Percentiles rank a stretch among this genome's conserved stretches.
Conservation (phyloP, 2,888 invertebrate genomes). For the Tethea ocularis region DNA sequence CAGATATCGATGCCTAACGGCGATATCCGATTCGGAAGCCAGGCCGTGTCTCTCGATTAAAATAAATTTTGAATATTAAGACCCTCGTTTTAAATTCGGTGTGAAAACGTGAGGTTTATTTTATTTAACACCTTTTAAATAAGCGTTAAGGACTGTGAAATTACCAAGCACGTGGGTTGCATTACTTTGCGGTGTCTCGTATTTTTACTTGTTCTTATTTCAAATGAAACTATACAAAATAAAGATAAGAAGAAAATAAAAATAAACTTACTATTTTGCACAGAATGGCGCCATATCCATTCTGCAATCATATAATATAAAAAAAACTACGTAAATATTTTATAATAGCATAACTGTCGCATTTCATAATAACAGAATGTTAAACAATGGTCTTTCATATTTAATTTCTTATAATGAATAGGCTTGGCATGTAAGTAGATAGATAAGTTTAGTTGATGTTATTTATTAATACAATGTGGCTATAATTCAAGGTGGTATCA, state of each 20-base stretch:
- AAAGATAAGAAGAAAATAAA: constrained; percentile 9
- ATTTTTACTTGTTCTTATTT: neutral
- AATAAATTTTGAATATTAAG: constrained; percentile 3
- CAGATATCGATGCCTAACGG: constrained; percentile 24
- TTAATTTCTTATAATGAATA: constrained; percentile 5
- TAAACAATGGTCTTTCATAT: neutral
- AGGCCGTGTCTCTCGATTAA: neutral
- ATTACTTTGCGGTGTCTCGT: neutral
- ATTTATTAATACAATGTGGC: constrained; percentile 24
- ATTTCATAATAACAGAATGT: neutral
- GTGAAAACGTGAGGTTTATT: neutral
- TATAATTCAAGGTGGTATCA: constrained; percentile 41
- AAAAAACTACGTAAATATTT: neutral
- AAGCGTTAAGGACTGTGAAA: neutral
- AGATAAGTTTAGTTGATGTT: constrained; percentile 19
- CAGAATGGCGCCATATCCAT: constrained; percentile 8
- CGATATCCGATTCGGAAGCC: constrained; percentile 24
- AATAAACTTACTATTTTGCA: constrained; percentile 9
- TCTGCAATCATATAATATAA: constrained; percentile 5
- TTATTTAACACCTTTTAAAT: neutral
- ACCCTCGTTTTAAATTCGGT: neutral
- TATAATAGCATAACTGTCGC: constrained; percentile 4
- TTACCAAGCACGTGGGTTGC: neutral
- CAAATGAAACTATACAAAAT: neutral
- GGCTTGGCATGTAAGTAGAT: constrained; percentile 25